These are phyloP conservation scores for Cataglyphis altisquamis DNA, from an alignment of 2,888 invertebrate genomes.

Conservation along the genomic window DNA sequence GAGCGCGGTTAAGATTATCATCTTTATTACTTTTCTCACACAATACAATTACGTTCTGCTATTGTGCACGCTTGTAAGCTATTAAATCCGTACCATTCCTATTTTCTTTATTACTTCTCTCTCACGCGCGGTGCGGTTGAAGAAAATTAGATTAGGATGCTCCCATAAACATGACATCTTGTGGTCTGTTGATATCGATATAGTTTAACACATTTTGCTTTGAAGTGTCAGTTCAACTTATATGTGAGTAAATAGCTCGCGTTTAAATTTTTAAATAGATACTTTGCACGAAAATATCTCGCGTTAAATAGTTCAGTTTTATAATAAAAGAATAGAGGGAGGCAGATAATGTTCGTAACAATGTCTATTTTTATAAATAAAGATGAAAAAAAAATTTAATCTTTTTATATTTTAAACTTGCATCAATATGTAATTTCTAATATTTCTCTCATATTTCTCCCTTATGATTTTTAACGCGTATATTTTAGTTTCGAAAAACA, in stretches of 20 bases:
- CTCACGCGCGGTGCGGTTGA: neutral
- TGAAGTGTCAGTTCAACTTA: neutral
- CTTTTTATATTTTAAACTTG: neutral
- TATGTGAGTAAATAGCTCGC: neutral
- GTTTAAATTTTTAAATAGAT: neutral
- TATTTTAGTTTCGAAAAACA: neutral
- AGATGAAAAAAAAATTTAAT: neutral
- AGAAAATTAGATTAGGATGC: conserved; percentile 5
- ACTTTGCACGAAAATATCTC: neutral
- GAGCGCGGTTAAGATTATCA: neutral
- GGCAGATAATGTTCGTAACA: neutral
- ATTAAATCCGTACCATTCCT: neutral
- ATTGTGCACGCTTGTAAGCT: neutral
- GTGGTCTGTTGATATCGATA: neutral
- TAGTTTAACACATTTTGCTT: neutral
- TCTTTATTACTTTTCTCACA: conserved; percentile 3
- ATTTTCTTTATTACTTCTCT: conserved; percentile 5
- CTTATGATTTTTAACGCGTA: neutral
- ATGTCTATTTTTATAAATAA: neutral
- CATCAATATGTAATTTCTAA: neutral
- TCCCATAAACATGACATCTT: neutral
- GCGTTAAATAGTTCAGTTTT: neutral
- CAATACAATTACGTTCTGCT: neutral
- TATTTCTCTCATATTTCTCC: neutral
- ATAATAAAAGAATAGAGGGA: neutral